A percentile compares a stretch with the other conserved stretches of the same genome.
Conservation (phyloP, 2,113 vertebrate genomes). For the Odontophorus gujanensis region DNA sequence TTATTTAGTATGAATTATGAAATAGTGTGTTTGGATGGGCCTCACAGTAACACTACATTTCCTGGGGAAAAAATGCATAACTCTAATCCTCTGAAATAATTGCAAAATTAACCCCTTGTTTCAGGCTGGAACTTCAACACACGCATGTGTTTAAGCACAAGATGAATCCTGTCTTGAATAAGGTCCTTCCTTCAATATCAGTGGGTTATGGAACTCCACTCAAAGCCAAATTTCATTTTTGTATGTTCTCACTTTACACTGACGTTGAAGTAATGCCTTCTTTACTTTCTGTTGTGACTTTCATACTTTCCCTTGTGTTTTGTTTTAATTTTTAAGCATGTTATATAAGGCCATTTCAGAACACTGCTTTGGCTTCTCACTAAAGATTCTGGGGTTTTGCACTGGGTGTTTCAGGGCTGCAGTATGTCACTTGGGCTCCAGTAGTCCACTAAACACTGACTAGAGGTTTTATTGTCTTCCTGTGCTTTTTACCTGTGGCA, state of each 20-base stretch:
- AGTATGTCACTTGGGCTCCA: neutral
- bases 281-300: neutral
- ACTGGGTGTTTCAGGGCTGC: neutral
- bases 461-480: neutral
- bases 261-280: neutral
- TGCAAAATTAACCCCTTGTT: neutral
- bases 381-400: neutral
- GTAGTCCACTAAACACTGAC: neutral
- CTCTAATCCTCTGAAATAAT: slow-evolving; percentile 4
- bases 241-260: neutral
- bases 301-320: neutral
- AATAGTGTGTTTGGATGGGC: slow-evolving; percentile 21
- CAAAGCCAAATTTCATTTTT: neutral
- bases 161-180: neutral
- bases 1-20: slow-evolving; percentile 66
- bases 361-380: neutral
- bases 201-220: neutral
- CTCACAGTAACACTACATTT: neutral
- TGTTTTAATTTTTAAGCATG: neutral
- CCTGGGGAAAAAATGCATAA: neutral
- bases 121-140: neutral
- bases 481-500: neutral
- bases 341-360: neutral
- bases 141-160: neutral
- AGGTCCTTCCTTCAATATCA: neutral